Conservation (phyloP, 2,888 invertebrate species). For the Cantharis rustica region DNA sequence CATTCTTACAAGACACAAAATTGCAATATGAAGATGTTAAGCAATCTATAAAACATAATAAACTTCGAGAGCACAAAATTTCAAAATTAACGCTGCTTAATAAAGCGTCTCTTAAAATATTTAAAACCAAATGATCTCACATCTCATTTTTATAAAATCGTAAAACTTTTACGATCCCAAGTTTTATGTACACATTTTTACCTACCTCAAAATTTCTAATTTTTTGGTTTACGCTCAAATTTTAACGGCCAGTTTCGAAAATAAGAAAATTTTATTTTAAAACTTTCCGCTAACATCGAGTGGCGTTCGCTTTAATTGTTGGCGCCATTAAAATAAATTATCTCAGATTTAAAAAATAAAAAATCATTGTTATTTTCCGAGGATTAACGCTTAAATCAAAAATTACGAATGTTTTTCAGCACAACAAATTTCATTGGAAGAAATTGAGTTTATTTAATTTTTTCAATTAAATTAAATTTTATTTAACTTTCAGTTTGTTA, state of each 20-base stretch:
- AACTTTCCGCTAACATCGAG: not conserved
- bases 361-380: not conserved
- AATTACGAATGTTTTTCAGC: not conserved
- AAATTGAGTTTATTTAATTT: not conserved
- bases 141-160: not conserved
- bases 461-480: not conserved
- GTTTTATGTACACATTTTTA: not conserved
- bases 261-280: not conserved
- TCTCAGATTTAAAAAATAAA: not conserved
- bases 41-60: not conserved
- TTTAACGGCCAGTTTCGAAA: not conserved
- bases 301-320: not conserved
- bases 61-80: not conserved
- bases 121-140: not conserved
- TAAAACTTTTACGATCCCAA: not conserved
- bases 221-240: not conserved
- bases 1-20: not conserved
- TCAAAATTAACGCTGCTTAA: not conserved
- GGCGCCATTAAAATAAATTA: not conserved
- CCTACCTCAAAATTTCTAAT: not conserved
- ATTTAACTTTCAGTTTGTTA: constrained; percentile 6
- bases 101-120: not conserved
- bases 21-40: constrained; percentile 1
- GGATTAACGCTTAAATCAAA: not conserved
- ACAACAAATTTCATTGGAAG: not conserved